Percentiles rank a stretch among this genome's conserved stretches.
phyloP scores from a whole-genome alignment of 2,888 invertebrate species.

The Ommatoiulus sabulosus region DNA sequence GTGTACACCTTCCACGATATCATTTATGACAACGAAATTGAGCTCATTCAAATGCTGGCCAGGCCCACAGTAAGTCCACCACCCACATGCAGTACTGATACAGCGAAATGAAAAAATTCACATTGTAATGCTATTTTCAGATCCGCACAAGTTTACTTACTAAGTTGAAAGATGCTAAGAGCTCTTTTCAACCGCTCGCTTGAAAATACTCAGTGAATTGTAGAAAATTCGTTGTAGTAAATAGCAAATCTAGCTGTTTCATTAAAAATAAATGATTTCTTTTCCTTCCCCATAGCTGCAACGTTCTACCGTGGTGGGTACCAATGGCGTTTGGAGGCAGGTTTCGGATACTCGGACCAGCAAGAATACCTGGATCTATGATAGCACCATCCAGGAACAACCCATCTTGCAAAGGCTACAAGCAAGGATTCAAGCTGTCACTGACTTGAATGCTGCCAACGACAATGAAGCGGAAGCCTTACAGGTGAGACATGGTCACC shows the following conservation, averaged over 20 bases:
- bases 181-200: too few relatives aligned
- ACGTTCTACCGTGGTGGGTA: conserved; percentile 57
- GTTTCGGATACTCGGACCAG: conserved; percentile 65
- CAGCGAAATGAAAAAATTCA: neutral
- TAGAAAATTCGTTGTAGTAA: conserved; percentile 1
- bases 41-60: conserved; percentile 62
- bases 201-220: neutral
- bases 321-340: conserved; percentile 65
- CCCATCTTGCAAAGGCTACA: conserved; percentile 62
- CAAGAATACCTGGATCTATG: conserved; percentile 66
- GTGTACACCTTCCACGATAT: conserved; percentile 65
- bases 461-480: conserved; percentile 64
- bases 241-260: neutral
- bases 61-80: conserved; percentile 61
- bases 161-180: too few relatives aligned
- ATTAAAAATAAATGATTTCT: conserved; percentile 12
- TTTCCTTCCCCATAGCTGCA: conserved; percentile 54
- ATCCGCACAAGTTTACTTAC: neutral
- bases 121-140: neutral
- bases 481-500: conserved; percentile 60
- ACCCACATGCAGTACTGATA: neutral
- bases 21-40: conserved; percentile 63
- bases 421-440: conserved; percentile 63
- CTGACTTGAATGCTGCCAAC: conserved; percentile 64
- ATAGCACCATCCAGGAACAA: conserved; percentile 61